phyloP scores from a whole-genome alignment of 2,113 vertebrate species.

The Neoarius graeffei region DNA sequence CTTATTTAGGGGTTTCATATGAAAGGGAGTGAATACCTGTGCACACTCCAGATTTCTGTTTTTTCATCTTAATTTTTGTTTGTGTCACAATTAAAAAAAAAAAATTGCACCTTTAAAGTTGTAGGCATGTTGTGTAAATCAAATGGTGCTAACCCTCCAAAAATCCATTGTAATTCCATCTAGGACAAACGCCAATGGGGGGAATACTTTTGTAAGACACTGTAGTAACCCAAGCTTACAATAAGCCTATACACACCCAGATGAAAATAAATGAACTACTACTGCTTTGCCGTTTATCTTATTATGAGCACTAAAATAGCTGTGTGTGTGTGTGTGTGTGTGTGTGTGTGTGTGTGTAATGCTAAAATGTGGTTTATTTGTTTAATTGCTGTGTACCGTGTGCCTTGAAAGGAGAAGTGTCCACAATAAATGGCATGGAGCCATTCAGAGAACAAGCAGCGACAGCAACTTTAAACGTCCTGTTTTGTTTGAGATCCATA shows the following conservation, averaged over 20 bases:
- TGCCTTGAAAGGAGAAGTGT: conserved; percentile 39
- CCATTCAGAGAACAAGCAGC: conserved; percentile 47
- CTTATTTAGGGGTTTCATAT: no score
- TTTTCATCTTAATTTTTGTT: no score
- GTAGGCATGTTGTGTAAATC: no score
- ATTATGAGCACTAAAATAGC: background rate
- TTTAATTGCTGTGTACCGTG: conserved; percentile 15
- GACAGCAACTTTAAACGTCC: conserved; percentile 42
- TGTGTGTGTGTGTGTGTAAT: background rate
- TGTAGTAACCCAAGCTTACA: background rate
- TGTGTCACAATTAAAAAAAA: no score
- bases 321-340: background rate
- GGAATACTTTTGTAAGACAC: no score
- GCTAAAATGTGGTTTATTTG: conserved; percentile 21
- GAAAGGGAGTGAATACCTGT: no score
- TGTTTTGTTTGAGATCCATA: conserved; percentile 53
- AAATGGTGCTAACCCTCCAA: no score
- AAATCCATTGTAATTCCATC: no score
- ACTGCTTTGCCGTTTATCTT: background rate
- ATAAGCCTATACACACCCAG: conserved; percentile 1
- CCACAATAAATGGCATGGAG: conserved; percentile 25
- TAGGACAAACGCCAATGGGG: no score
- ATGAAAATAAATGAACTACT: background rate
- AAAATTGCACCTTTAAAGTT: no score
- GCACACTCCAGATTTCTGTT: no score